These are phyloP conservation scores for Hyposmocoma kahamanoa DNA, from an alignment of 1,140 invertebrate species.

Conservation along the genomic window DNA sequence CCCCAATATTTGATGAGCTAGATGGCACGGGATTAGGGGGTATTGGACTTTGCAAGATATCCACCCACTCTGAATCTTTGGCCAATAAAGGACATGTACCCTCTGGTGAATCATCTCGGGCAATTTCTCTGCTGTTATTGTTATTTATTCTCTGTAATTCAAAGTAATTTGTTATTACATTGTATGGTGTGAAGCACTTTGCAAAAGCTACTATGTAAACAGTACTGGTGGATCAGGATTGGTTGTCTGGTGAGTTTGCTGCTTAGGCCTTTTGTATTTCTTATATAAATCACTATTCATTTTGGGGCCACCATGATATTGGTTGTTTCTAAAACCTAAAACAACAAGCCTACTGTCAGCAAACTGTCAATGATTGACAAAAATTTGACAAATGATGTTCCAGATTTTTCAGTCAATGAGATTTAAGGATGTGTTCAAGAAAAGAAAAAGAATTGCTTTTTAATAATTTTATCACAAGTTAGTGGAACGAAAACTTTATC, in stretches of 20 bases:
- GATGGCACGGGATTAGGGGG: constrained; percentile 10
- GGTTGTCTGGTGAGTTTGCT: constrained; percentile 24
- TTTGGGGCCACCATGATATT: constrained; percentile 27
- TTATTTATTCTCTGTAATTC: constrained; percentile 23
- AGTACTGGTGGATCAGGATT: constrained; percentile 30
- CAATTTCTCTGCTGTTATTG: constrained; percentile 13
- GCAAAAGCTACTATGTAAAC: too few relatives aligned
- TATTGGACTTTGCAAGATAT: constrained; percentile 29
- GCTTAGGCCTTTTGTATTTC: constrained; percentile 37
- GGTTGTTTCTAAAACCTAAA: not conserved
- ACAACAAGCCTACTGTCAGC: too few relatives aligned
- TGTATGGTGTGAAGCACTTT: too few relatives aligned
- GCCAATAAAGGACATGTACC: constrained; percentile 35
- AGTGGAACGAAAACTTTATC: too few relatives aligned
- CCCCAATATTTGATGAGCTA: constrained; percentile 10
- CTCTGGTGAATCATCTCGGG: constrained; percentile 4
- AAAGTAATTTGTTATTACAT: too few relatives aligned
- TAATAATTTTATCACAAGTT: too few relatives aligned
- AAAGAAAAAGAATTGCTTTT: too few relatives aligned
- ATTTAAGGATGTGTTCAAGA: too few relatives aligned
- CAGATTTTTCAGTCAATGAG: too few relatives aligned
- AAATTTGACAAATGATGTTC: too few relatives aligned
- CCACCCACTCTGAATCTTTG: constrained; percentile 61
- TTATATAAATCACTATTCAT: constrained; percentile 37
- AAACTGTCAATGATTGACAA: too few relatives aligned